Evolutionary conservation across 1,140 invertebrate genomes (phyloP), one percentile per base, ranked within the genome.

Genomic region (Coenobita brevimanus): DNA sequence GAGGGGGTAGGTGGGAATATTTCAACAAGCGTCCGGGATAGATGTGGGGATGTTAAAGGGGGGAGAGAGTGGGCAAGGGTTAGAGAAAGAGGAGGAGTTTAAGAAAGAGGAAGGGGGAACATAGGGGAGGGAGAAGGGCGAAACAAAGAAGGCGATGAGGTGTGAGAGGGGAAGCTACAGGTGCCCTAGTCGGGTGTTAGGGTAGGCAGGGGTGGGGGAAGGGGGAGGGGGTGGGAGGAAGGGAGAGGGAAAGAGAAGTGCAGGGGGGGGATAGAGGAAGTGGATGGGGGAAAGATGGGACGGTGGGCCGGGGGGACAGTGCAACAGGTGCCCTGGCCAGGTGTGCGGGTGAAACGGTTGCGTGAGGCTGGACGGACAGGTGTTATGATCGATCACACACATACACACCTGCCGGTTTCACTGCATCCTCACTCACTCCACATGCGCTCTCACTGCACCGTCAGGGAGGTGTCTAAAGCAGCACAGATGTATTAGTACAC

Each of bases 321-420:
- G 46, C 30, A 43, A 78, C 24, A 78, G 73, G 43, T 36, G 43
- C 36, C 36, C 33, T 38, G 67, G 41, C 33, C 36, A 38, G 41
- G 67, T 38, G 67, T 38, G 67, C 36, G 67, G 41, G 67, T 38
- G 67, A 71, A 38, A 71, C 33, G 41, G 67, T 38, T n/a, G n/a
- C n/a, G n/a, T n/a, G n/a, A n/a, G n/a, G n/a, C n/a, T n/a, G n/a
- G n/a, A n/a, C n/a, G n/a, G n/a, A n/a, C n/a, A n/a, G n/a, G n/a
- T n/a, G n/a, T n/a, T n/a, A n/a, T n/a, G n/a, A n/a, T n/a, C n/a
- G n/a, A n/a, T n/a, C n/a, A n/a, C n/a, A n/a, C n/a, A n/a, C n/a
- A n/a, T n/a, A n/a, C n/a, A n/a, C n/a, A n/a, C n/a, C n/a, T n/a
- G n/a, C n/a, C n/a, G n/a, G n/a, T n/a, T n/a, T n/a, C n/a, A n/a